phyloP scores from a whole-genome alignment of 2,113 vertebrate species.

The Porphyrio hochstetteri region DNA sequence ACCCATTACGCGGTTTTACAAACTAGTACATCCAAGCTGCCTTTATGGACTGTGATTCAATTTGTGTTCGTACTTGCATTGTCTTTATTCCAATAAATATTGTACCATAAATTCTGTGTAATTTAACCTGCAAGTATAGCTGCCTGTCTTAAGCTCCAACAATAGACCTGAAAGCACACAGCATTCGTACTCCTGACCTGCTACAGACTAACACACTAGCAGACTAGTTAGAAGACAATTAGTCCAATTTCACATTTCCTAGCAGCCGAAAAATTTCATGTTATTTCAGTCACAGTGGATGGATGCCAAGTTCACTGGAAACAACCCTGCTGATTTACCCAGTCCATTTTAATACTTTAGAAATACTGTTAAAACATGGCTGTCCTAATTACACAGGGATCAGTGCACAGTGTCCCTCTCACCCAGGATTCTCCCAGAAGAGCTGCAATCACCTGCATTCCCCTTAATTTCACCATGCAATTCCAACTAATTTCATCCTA shows the following conservation, averaged over 20 bases:
- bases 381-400: conserved; percentile 90
- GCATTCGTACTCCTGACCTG: conserved; percentile 4
- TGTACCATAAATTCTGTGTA: background rate
- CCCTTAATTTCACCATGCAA: conserved; percentile 86
- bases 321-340: conserved; percentile 79
- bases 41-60: background rate
- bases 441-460: conserved; percentile 88
- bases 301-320: conserved; percentile 86
- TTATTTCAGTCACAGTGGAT: conserved; percentile 87
- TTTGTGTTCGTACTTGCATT: background rate
- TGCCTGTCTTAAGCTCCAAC: background rate
- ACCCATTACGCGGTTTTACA: background rate
- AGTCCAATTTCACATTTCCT: conserved; percentile 89
- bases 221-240: conserved; percentile 88
- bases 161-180: background rate
- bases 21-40: background rate
- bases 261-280: conserved; percentile 88
- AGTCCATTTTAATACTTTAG: conserved; percentile 86
- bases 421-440: conserved; percentile 85
- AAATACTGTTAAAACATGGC: conserved; percentile 87
- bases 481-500: conserved; percentile 95
- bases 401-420: conserved; percentile 82
- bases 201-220: conserved; percentile 70
- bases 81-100: background rate
- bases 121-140: background rate